Percentiles rank a stretch among this genome's conserved stretches.
Conservation (phyloP, 1,140 invertebrate species). For the Caligus rogercresseyi region DNA sequence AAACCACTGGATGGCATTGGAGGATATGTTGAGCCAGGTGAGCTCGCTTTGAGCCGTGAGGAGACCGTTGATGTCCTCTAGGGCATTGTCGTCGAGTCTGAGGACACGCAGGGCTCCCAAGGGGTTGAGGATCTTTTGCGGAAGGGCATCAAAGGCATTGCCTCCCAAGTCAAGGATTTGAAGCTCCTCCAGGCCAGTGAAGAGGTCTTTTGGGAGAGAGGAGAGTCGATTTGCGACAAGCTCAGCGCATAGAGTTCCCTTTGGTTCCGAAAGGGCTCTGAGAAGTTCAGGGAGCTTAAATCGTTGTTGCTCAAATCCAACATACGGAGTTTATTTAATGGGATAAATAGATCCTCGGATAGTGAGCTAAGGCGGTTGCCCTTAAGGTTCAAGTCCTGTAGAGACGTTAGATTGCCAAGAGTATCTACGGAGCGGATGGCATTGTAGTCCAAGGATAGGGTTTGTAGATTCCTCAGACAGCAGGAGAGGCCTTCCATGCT, state of each 20-base stretch:
- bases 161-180: slow-evolving; percentile 60
- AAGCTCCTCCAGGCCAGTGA: slow-evolving; percentile 51
- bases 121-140: slow-evolving; percentile 58
- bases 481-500: slow-evolving; percentile 54
- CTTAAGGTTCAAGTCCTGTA: slow-evolving; percentile 61
- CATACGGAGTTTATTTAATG: neutral
- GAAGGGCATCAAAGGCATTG: slow-evolving; percentile 52
- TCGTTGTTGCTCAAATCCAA: neutral
- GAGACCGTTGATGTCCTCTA: slow-evolving; percentile 62
- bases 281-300: neutral
- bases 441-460: slow-evolving; percentile 61
- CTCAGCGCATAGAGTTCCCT: neutral
- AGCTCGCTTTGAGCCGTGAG: slow-evolving; percentile 63
- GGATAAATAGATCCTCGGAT: slow-evolving; percentile 37
- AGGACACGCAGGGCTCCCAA: slow-evolving; percentile 59
- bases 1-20: slow-evolving; percentile 73
- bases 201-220: slow-evolving; percentile 27
- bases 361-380: slow-evolving; percentile 53
- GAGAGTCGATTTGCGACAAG: neutral
- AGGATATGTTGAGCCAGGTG: slow-evolving; percentile 73
- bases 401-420: slow-evolving; percentile 55
- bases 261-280: neutral
- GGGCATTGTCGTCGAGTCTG: slow-evolving; percentile 59
- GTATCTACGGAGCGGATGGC: slow-evolving; percentile 49
- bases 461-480: slow-evolving; percentile 52